Conservation (phyloP, 2,888 invertebrate genomes). For the Aporophyla nigra region DNA sequence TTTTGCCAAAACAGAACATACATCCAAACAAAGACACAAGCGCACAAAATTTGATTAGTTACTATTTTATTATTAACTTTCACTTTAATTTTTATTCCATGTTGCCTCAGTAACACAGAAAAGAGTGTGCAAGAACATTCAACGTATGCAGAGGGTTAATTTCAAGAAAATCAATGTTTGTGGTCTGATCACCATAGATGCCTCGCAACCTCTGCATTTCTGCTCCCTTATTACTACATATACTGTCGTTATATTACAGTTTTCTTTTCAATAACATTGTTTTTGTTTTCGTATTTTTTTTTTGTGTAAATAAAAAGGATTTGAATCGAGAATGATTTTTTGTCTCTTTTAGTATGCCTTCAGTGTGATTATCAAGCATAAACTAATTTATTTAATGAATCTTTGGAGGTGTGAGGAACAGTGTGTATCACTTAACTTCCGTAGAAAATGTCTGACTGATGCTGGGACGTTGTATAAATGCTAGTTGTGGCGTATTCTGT, state of each 20-base stretch:
- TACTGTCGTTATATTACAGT: conserved; percentile 22
- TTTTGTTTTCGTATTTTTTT: neutral
- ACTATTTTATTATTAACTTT: neutral
- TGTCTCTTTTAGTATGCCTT: neutral
- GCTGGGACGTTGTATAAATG: too few relatives aligned
- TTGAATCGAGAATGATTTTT: neutral
- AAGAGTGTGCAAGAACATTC: conserved; percentile 27
- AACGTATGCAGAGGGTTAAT: conserved; percentile 6
- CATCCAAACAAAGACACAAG: too few relatives aligned
- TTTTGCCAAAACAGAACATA: too few relatives aligned
- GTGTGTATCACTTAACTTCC: too few relatives aligned
- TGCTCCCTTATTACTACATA: conserved; percentile 24
- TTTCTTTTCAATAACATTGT: conserved; percentile 8
- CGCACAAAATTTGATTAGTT: too few relatives aligned
- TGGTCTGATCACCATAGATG: conserved; percentile 24
- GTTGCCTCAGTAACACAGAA: conserved; percentile 13
- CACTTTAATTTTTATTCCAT: too few relatives aligned
- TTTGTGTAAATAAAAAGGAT: neutral
- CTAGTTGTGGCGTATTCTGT: too few relatives aligned
- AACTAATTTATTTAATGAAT: neutral
- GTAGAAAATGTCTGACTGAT: too few relatives aligned
- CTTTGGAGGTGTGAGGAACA: too few relatives aligned
- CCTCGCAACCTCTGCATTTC: conserved; percentile 18
- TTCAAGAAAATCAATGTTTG: conserved; percentile 19
- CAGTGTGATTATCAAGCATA: neutral